phyloP scores from a whole-genome alignment of 1,140 invertebrate genomes.

The Drosophila quadrilineata region DNA sequence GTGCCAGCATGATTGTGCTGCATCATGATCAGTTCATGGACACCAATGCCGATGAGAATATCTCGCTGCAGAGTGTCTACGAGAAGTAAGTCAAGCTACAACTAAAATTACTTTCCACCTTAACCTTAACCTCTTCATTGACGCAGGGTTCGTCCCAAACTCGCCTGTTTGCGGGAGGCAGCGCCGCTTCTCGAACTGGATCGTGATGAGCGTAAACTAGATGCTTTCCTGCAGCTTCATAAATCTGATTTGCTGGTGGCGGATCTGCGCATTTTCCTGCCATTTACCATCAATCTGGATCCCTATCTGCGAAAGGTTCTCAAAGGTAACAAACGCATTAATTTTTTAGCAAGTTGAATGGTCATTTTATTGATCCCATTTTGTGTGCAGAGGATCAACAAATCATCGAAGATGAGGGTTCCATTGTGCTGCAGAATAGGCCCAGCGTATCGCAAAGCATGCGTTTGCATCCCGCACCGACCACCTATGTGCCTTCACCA shows the following conservation, averaged over 20 bases:
- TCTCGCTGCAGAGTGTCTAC: slow-evolving; percentile 93
- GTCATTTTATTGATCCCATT: neutral
- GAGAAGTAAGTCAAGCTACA: slow-evolving; percentile 88
- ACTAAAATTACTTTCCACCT: too few relatives aligned
- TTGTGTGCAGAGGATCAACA: slow-evolving; percentile 85
- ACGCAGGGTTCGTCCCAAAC: slow-evolving; percentile 88
- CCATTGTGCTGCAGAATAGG: slow-evolving; percentile 73
- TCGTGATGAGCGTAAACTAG: slow-evolving; percentile 95
- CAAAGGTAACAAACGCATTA: slow-evolving; percentile 85
- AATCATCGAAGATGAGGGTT: slow-evolving; percentile 84
- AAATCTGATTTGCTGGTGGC: slow-evolving; percentile 89
- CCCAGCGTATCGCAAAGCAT: slow-evolving; percentile 59
- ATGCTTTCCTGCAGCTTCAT: slow-evolving; percentile 95
- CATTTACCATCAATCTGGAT: slow-evolving; percentile 98
- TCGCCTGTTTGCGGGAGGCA: slow-evolving; percentile 92
- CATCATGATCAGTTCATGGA: slow-evolving; percentile 95
- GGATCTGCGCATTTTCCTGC: slow-evolving; percentile 96
- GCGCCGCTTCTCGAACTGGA: slow-evolving; percentile 95
- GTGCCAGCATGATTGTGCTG: slow-evolving; percentile 98
- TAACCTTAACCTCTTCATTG: neutral
- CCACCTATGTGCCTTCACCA: slow-evolving; percentile 74
- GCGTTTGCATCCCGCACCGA: slow-evolving; percentile 57
- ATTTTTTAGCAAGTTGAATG: neutral
- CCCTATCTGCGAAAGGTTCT: slow-evolving; percentile 97
- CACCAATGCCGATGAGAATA: slow-evolving; percentile 91